Base-by-base conservation (phyloP, 2,113 vertebrate species). In the Zosterops japonicus region DNA sequence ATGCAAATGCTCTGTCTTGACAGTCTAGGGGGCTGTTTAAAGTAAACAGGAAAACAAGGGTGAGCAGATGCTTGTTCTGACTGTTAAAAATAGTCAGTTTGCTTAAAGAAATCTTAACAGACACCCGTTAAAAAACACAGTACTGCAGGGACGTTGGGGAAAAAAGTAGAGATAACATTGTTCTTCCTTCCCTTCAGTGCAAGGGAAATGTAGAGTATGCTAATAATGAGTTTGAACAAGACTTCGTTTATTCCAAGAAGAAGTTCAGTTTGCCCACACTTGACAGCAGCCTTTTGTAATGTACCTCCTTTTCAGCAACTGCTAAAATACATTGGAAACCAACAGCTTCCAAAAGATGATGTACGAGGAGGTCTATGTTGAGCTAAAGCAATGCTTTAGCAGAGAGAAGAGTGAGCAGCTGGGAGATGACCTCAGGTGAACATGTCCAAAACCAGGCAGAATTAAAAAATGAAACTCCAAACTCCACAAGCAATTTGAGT, bases 41-140 rank as follows among this genome's bases (percentile, higher is more conserved):
- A 95, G 17, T 84, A 81, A 93, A 81, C 44, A 84, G 35, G 47
- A 84, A 95, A 94, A 78, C 65, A 92, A 86, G 21, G 14, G 63
- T 1, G 21, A 94, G 70, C 78, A 60, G 71, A 80, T 91, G 35
- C 69, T 89, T 71, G 19, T 90, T 88, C 65, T 83, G 69, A 53
- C 35, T 79, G 52, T 36, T 47, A 55, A 49, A 86, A 46, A 83
- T n/a, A 50, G 35, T 36, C 52, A 35, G n/a, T 79, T 93, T 74
- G 56, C 27, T 65, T 85, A 42, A 49, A 86, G 68, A 87, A 89
- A 47, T 20, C 18, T 10, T 65, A 74, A 11, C 2, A 3, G 35
- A 89, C 29, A n/a, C 60, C 39, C 50, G 42, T 47, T 80, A 63
- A 42, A 93, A 93, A 92, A 60, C 21, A 71, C 1, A 36, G 75